Base-by-base conservation (phyloP, 2,888 invertebrate species). In the Yponomeuta plumbellus region DNA sequence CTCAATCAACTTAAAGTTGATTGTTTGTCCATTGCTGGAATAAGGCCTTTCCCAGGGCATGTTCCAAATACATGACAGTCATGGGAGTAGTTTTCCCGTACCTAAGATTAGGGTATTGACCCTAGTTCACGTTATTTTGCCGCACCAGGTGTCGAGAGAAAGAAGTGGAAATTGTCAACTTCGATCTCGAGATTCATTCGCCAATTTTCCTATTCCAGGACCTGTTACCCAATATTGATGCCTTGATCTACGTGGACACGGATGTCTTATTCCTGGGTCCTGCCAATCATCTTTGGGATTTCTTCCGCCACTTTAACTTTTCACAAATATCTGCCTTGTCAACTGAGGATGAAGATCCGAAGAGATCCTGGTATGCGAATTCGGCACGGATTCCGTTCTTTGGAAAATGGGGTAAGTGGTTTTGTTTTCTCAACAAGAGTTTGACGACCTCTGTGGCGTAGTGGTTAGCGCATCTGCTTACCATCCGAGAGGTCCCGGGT, bases 381-480 rank as follows among this genome's bases (percentile, higher is more conserved):
- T 98, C 98, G 91, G 98, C 98, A 0, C 94, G 96, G 71, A 98
- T 99, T 92, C 98, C 99, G 0, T 99, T 95, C 82, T 98, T 97
- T 92, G 97, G 97, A 68, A 93, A 94, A 81, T 89, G 95, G 80
- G 96, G 96, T 96, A 86, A 76, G 75, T 67, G 5, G 5, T 26
- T 26, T 26, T 23, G 23, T 34, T 62, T 62, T 21, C 13, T 62
- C 8, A n/a, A 59, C n/a, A 10, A n/a, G n/a, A n/a, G n/a, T n/a
- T n/a, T n/a, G n/a, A n/a, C n/a, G n/a, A n/a, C n/a, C n/a, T n/a
- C n/a, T n/a, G n/a, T n/a, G n/a, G n/a, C n/a, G n/a, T n/a, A n/a
- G n/a, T n/a, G n/a, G n/a, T n/a, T n/a, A n/a, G n/a, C n/a, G n/a
- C n/a, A n/a, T n/a, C n/a, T n/a, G n/a, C n/a, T n/a, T n/a, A n/a